Evolutionary conservation across 2,797 vertebrate genomes (phyloP).

Genomic region (Rallus crepitans): DNA sequence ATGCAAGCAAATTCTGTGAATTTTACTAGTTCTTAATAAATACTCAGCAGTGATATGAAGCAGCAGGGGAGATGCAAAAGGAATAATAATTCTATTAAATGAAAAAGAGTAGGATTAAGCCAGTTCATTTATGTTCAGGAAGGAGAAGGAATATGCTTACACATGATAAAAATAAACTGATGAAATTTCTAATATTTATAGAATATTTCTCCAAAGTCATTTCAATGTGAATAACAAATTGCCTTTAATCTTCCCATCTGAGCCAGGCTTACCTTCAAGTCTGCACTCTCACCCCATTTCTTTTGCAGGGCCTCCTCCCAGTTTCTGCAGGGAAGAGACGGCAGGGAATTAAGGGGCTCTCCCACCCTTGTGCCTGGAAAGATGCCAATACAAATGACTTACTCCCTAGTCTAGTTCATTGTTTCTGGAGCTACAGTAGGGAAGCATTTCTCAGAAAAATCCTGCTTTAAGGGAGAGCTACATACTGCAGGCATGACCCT

Average conservation of each 20-base stretch:
- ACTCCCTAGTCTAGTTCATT: background rate
- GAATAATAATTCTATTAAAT: constrained; percentile 79
- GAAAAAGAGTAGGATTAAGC: constrained; percentile 66
- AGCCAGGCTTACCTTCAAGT: constrained; percentile 38
- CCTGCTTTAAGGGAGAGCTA: accelerated
- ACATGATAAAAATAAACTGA: constrained; percentile 75
- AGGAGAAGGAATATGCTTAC: constrained; percentile 71
- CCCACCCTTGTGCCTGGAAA: background rate
- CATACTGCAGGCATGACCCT: background rate
- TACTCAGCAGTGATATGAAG: constrained; percentile 70
- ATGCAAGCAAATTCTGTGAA: constrained; percentile 69
- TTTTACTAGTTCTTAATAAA: constrained; percentile 77
- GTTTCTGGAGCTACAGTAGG: background rate
- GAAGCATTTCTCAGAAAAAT: constrained; percentile 28
- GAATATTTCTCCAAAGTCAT: constrained; percentile 65
- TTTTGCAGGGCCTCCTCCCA: background rate
- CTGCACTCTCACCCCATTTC: background rate
- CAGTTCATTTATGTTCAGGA: constrained; percentile 73
- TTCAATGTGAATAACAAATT: constrained; percentile 60
- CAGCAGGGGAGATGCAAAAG: constrained; percentile 75
- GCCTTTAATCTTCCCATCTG: constrained; percentile 56
- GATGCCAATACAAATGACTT: background rate
- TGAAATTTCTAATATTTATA: constrained; percentile 70
- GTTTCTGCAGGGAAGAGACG: background rate
- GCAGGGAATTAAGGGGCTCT: background rate